Conservation (phyloP, 2,888 invertebrate genomes). For the Stenodema calcarata region DNA sequence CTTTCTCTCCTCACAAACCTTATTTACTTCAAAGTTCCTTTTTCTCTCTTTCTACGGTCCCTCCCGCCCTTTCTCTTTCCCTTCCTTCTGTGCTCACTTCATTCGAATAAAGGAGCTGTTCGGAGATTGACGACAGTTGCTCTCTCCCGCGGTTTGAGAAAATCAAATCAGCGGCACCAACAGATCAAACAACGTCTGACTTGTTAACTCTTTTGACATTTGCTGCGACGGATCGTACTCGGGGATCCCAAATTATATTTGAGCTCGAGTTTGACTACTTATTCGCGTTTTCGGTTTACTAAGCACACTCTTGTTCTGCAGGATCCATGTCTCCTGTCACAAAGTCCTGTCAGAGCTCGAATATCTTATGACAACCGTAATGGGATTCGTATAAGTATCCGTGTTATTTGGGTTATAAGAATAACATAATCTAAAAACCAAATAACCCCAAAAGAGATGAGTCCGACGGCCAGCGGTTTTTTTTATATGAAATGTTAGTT, state of each 20-base stretch:
- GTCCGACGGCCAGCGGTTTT: no score
- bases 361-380: no score
- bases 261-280: background rate
- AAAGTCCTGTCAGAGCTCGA: no score
- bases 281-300: background rate
- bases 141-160: constrained; percentile 32
- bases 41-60: constrained; percentile 18
- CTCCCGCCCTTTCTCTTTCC: background rate
- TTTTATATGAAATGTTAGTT: no score
- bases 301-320: background rate
- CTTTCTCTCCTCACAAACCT: constrained; percentile 45
- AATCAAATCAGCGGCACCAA: constrained; percentile 45
- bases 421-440: no score
- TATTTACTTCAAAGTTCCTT: constrained; percentile 48
- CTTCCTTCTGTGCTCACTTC: constrained; percentile 29
- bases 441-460: no score
- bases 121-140: constrained; percentile 28
- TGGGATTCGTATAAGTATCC: no score
- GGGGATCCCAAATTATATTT: background rate
- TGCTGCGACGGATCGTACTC: background rate
- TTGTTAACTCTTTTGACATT: constrained; percentile 42
- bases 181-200: constrained; percentile 43
- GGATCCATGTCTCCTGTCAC: background rate
- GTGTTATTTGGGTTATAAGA: no score
- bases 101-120: constrained; percentile 43